Evolutionary conservation across 2,888 invertebrate species (phyloP).

Genomic region (Crematogaster levior): DNA sequence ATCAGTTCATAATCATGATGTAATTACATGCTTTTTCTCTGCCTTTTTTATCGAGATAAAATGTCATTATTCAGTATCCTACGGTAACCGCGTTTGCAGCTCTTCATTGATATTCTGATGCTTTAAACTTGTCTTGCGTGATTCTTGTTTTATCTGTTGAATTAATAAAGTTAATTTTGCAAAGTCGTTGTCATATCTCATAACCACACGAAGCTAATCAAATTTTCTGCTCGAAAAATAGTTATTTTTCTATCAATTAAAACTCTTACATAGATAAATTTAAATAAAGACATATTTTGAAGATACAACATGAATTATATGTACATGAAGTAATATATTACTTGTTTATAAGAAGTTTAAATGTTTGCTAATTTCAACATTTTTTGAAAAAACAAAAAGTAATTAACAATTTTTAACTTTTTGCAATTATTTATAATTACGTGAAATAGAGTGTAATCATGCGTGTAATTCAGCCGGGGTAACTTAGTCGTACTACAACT

Average conservation of each 20-base stretch:
- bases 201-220: neutral
- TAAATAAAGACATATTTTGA: neutral
- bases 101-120: constrained; percentile 52
- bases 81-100: constrained; percentile 48
- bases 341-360: neutral
- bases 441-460: neutral
- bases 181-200: constrained; percentile 16
- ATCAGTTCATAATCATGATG: neutral
- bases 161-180: constrained; percentile 67
- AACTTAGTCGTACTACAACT: neutral
- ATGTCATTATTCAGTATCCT: constrained; percentile 42
- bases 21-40: neutral
- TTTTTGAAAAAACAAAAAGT: neutral
- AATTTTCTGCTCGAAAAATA: neutral
- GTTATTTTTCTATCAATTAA: neutral
- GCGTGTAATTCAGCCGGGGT: neutral
- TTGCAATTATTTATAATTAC: neutral
- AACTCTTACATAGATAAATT: neutral
- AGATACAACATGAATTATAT: no score
- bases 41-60: constrained; percentile 20
- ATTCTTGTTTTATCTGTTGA: constrained; percentile 57
- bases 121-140: constrained; percentile 75
- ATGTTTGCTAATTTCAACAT: neutral
- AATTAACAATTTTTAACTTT: neutral
- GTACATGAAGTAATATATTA: neutral